Percentiles rank a stretch among this genome's conserved stretches.
Conservation (phyloP, 2,113 vertebrate species). For the Osmerus eperlanus region DNA sequence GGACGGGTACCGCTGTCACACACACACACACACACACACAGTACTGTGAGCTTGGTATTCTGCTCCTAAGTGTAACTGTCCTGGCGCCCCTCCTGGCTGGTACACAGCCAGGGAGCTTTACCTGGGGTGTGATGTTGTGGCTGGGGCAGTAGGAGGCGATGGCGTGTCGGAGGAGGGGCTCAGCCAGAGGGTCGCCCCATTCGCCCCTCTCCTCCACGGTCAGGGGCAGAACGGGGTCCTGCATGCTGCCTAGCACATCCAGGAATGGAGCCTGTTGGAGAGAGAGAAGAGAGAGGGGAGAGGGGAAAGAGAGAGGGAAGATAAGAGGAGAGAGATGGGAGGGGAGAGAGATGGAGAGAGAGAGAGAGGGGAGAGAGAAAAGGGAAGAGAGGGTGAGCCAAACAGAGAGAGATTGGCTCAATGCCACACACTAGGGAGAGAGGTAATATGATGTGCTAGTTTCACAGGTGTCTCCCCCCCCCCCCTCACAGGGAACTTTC, state of each 20-base stretch:
- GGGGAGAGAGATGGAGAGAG: neutral
- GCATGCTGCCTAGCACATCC: conserved; percentile 90
- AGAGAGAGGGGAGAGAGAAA: too few relatives aligned
- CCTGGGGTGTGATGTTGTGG: conserved; percentile 91
- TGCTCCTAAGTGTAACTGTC: too few relatives aligned
- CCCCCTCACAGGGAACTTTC: too few relatives aligned
- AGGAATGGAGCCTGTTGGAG: conserved; percentile 86
- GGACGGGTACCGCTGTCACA: conserved; percentile 82
- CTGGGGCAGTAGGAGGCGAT: conserved; percentile 91
- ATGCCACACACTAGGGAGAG: too few relatives aligned
- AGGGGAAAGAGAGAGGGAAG: neutral
- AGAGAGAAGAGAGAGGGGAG: neutral
- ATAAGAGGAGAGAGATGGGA: too few relatives aligned
- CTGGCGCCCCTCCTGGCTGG: neutral
- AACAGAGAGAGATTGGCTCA: too few relatives aligned
- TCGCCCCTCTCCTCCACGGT: conserved; percentile 92
- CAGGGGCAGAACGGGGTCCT: conserved; percentile 81
- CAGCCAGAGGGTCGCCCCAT: conserved; percentile 86
- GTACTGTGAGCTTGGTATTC: neutral
- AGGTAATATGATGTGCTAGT: too few relatives aligned
- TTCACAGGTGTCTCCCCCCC: too few relatives aligned
- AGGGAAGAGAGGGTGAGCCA: neutral
- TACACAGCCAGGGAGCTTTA: conserved; percentile 48
- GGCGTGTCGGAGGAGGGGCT: conserved; percentile 70
- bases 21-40: conserved; percentile 1